phyloP scores from a whole-genome alignment of 2,113 vertebrate genomes.

The Saccopteryx leptura region DNA sequence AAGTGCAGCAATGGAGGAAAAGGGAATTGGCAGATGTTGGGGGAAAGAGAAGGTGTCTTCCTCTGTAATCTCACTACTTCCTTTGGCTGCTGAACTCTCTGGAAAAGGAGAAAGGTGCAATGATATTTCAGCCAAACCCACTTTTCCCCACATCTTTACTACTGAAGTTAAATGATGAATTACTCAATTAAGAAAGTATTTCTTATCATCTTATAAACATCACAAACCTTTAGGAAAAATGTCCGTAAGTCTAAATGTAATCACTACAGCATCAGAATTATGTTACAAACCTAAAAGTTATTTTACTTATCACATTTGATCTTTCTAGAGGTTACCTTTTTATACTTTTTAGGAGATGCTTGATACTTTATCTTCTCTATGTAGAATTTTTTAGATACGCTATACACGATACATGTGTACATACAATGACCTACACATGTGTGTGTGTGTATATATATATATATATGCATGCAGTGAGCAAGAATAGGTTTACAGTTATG shows the following conservation, averaged over 20 bases:
- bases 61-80: background rate
- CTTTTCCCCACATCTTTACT: background rate
- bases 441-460: no score
- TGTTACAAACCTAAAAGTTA: constrained; percentile 38
- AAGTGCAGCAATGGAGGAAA: background rate
- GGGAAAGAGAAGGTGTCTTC: background rate
- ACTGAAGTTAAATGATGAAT: background rate
- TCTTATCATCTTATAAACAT: background rate
- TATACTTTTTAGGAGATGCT: background rate
- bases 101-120: background rate
- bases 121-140: background rate
- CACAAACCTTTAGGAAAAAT: background rate
- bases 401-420: background rate
- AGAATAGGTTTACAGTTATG: background rate
- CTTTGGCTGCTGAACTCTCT: background rate
- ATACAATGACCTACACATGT: background rate
- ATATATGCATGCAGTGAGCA: background rate
- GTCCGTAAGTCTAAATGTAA: constrained; percentile 37
- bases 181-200: background rate
- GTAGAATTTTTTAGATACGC: background rate
- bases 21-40: background rate
- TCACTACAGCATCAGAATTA: background rate
- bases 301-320: background rate
- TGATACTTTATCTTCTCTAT: background rate
- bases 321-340: background rate